Percentiles rank a stretch among this genome's conserved stretches.
Evolutionary conservation across 2,888 invertebrate genomes (phyloP).

Genomic region (Amiota mariae): DNA sequence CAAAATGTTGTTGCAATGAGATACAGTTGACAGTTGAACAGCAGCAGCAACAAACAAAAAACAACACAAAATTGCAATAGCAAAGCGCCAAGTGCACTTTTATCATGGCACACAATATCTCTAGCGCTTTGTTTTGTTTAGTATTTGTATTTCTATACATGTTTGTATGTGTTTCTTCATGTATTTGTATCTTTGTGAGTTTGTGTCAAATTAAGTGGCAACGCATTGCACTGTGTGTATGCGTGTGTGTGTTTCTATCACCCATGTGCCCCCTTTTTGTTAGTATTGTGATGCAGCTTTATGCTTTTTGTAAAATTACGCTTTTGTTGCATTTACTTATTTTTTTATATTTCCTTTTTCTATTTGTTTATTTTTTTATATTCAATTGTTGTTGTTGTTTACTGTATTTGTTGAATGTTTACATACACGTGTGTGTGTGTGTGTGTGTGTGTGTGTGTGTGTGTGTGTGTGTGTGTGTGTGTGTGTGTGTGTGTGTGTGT

Average conservation of each 20-base stretch:
- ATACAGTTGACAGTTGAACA: constrained; percentile 55
- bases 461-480: not conserved
- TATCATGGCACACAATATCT: constrained; percentile 13
- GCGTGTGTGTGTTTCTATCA: not conserved
- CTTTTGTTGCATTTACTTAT: constrained; percentile 27
- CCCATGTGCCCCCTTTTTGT: constrained; percentile 32
- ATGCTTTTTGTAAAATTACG: constrained; percentile 42
- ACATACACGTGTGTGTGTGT: not conserved
- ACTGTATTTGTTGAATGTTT: not conserved
- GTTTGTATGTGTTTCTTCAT: constrained; percentile 25
- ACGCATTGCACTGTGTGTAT: constrained; percentile 49
- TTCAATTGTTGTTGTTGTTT: constrained; percentile 29
- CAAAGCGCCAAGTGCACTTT: constrained; percentile 59
- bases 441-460: not conserved
- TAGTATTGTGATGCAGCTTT: constrained; percentile 59
- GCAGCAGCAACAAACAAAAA: constrained; percentile 11
- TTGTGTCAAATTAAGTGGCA: constrained; percentile 61
- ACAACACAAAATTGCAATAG: constrained; percentile 57
- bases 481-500: constrained; percentile 1
- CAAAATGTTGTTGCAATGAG: constrained; percentile 58
- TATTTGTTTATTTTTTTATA: constrained; percentile 2
- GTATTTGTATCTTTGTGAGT: constrained; percentile 34
- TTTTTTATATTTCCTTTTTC: constrained; percentile 20
- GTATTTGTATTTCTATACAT: constrained; percentile 15
- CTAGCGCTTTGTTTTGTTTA: constrained; percentile 14